These are phyloP conservation scores for Podarcis muralis DNA, from an alignment of 2,113 vertebrate species.

Conservation along the genomic window DNA sequence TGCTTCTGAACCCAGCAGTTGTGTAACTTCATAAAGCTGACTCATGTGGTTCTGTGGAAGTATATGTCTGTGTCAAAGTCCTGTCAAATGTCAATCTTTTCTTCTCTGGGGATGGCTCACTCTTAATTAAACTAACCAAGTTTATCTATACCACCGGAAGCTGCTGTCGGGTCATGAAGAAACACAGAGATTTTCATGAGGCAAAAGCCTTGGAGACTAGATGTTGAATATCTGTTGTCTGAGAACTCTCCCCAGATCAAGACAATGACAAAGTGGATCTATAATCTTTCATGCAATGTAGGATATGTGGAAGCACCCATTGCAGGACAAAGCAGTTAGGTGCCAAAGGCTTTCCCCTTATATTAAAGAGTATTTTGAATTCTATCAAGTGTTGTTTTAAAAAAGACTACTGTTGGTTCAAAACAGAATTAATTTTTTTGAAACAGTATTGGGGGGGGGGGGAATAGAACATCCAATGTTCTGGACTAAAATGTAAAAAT, in stretches of 20 bases:
- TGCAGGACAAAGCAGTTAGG: background rate
- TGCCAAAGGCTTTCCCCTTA: background rate
- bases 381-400: background rate
- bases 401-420: background rate
- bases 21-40: background rate
- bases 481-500: background rate
- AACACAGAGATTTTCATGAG: background rate
- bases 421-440: background rate
- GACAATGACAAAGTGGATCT: background rate
- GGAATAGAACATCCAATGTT: background rate
- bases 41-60: background rate
- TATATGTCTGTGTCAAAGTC: background rate
- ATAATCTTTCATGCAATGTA: background rate
- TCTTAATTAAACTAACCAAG: conserved; percentile 11
- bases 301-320: background rate
- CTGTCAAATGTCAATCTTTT: background rate
- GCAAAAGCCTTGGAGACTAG: background rate
- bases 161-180: background rate
- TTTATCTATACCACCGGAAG: background rate
- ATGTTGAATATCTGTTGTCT: background rate
- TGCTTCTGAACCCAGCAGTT: conserved; percentile 7
- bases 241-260: background rate
- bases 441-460: background rate
- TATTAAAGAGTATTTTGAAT: background rate
- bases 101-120: background rate